Conservation (phyloP, 2,113 vertebrate species). For the Falco punctatus region DNA sequence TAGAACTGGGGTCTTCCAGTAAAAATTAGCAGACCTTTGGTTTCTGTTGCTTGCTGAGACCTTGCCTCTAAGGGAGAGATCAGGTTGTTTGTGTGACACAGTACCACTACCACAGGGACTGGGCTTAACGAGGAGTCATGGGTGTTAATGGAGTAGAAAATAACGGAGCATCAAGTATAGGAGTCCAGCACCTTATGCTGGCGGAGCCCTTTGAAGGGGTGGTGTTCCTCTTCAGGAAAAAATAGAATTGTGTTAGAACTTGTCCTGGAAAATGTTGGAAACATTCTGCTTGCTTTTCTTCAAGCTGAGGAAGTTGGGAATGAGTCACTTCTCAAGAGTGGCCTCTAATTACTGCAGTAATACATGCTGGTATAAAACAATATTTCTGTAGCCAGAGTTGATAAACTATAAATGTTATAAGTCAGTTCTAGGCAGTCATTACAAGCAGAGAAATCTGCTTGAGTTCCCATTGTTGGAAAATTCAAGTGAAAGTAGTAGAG, state of each 20-base stretch:
- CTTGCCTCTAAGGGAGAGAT: neutral
- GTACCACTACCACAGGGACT: rapidly evolving
- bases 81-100: neutral
- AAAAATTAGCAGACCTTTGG: neutral
- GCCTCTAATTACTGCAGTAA: neutral
- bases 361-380: neutral
- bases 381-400: neutral
- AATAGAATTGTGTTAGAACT: neutral
- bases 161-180: rapidly evolving
- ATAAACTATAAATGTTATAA: neutral
- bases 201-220: neutral
- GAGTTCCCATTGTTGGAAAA: neutral
- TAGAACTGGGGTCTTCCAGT: neutral
- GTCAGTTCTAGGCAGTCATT: neutral
- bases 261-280: neutral
- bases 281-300: neutral
- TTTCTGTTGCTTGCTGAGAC: neutral
- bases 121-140: neutral
- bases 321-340: neutral
- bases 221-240: neutral
- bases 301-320: neutral
- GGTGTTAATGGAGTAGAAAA: neutral
- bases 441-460: neutral
- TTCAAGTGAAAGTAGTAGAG: neutral
- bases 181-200: neutral